Conservation (phyloP, 2,113 vertebrate species). For the Myrmecophaga tridactyla region DNA sequence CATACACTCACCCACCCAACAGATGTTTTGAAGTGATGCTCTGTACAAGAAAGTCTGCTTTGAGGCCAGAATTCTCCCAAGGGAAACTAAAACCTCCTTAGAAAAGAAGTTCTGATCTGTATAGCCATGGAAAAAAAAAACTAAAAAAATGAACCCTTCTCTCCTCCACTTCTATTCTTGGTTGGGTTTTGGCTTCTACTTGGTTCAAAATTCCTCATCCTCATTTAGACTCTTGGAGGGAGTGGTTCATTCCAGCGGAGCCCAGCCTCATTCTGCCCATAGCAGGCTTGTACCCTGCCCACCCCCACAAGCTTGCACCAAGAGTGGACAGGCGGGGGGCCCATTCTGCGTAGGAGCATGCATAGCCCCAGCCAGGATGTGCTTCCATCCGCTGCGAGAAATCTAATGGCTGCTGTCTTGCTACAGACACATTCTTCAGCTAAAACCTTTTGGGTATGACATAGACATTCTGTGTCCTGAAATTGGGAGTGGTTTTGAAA, state of each 20-base stretch:
- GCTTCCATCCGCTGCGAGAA: conserved; percentile 31
- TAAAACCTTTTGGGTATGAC: neutral
- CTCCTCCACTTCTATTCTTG: conserved; percentile 51
- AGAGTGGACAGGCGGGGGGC: conserved; percentile 65
- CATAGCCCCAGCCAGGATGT: neutral
- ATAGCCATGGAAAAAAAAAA: neutral
- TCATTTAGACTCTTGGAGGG: conserved; percentile 67
- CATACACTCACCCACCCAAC: neutral
- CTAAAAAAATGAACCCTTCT: neutral
- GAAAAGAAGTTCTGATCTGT: neutral
- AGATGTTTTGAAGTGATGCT: neutral
- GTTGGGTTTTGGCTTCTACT: conserved; percentile 22
- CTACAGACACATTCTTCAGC: conserved; percentile 46
- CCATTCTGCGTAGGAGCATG: neutral
- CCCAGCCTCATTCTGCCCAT: conserved; percentile 72
- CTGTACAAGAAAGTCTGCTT: neutral
- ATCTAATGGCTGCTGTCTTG: conserved; percentile 33
- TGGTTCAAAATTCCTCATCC: conserved; percentile 58
- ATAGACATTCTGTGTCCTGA: conserved; percentile 20
- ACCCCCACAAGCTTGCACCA: neutral
- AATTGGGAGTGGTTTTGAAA: conserved; percentile 56
- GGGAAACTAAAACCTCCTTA: conserved; percentile 7
- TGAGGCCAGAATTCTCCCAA: neutral
- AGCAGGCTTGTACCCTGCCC: neutral
- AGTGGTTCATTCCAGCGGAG: conserved; percentile 67